Base-by-base conservation (phyloP, 2,888 invertebrate species). In the Lasioglossum figueresi region DNA sequence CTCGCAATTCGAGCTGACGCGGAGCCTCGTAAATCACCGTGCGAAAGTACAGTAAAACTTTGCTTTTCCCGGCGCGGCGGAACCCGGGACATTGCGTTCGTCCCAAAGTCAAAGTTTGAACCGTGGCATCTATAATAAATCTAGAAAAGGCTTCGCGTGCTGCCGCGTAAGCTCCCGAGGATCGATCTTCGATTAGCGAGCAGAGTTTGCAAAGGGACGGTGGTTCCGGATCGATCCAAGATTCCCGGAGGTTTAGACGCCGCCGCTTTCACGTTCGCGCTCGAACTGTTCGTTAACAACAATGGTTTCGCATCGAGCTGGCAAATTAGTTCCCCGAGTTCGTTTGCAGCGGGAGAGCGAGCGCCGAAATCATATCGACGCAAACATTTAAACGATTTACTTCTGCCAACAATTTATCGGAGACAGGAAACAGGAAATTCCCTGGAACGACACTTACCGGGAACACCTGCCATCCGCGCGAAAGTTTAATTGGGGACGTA, bases 291-390 rank as follows among this genome's bases (percentile, higher is more conserved):
- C 45, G 37, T 37, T 78, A 34, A 23, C 52, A 14, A 63, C 4
- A 74, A 45, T 8, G 23, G 66, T 19, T 12, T 43, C 43, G 52
- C 45, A 45, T 16, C 52, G n/a, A 10, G 16, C 37, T 31, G 37
- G 48, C 23, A 87, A 89, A 87, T 87, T 87, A 70, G 68, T 86
- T 75, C 56, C 19, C n/a, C 43, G 45, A 80, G 75, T 78, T 81
- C 68, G 73, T 77, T 76, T 43, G 68, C 19, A 70, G 31, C 34
- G 6, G 16, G 14, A 27, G 31, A 6, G 66, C 73, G 27, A 8
- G 23, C 63, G 31, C n/a, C 43, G 16, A 59, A 66, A 45, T 66
- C 59, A 37, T 52, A 31, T 52, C 37, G 43, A 45, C 23, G 63
- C 10, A n/a, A 59, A 71, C 74, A 27, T 83, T 72, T 45, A 27